Evolutionary conservation across 2,113 vertebrate genomes (phyloP).

Genomic region (Rafetus swinhoei): DNA sequence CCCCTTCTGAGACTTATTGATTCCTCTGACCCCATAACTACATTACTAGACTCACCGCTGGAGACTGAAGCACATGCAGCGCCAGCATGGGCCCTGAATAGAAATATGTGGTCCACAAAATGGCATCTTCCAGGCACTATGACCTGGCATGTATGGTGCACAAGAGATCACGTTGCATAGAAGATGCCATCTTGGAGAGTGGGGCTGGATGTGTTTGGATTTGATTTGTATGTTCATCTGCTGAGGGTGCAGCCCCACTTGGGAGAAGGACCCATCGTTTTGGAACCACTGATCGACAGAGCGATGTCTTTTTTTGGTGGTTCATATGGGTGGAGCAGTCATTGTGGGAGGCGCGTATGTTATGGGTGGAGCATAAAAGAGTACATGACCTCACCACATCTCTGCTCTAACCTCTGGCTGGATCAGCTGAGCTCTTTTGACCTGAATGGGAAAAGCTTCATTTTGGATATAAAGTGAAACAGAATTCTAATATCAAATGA

Average conservation of each 20-base stretch:
- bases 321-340: neutral
- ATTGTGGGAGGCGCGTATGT: neutral
- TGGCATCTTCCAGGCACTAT: neutral
- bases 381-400: too few relatives aligned
- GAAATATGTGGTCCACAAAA: neutral
- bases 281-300: neutral
- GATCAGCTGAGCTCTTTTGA: too few relatives aligned
- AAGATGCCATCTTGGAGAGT: neutral
- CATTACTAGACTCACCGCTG: neutral
- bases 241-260: neutral
- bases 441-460: too few relatives aligned
- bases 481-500: too few relatives aligned
- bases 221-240: neutral
- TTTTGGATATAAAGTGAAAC: too few relatives aligned
- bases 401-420: too few relatives aligned
- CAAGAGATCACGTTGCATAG: rapidly evolving
- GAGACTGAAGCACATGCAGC: neutral
- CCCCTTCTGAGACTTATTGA: neutral
- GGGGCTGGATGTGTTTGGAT: neutral
- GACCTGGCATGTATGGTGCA: neutral
- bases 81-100: neutral
- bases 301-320: neutral
- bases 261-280: neutral
- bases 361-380: too few relatives aligned
- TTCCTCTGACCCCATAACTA: neutral